Evolutionary conservation across 2,797 vertebrate genomes (phyloP).

Genomic region (Acestrorhynchus altus): DNA sequence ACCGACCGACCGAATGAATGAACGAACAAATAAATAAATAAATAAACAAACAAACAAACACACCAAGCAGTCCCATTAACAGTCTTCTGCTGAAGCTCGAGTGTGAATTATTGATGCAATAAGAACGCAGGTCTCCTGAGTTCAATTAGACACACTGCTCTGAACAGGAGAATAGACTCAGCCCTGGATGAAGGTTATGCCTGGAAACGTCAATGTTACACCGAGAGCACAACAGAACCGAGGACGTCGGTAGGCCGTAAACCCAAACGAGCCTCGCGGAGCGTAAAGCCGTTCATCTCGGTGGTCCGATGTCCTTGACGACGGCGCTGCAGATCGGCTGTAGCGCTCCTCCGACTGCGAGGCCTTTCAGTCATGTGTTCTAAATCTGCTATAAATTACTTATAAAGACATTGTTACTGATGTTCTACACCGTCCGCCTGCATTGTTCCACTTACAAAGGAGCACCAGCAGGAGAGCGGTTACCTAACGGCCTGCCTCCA

Average conservation of each 20-base stretch:
- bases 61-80: not conserved
- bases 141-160: slow-evolving; percentile 42
- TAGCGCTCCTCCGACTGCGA: not conserved
- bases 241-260: not conserved
- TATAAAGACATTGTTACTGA: not conserved
- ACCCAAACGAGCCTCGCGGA: not conserved
- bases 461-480: not conserved
- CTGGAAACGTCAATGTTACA: not conserved
- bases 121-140: slow-evolving; percentile 31
- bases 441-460: not conserved
- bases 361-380: not conserved
- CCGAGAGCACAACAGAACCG: not conserved
- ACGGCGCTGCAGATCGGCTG: not conserved
- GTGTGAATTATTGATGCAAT: slow-evolving; percentile 44
- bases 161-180: slow-evolving; percentile 21
- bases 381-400: not conserved
- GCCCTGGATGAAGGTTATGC: slow-evolving; percentile 10
- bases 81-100: not conserved
- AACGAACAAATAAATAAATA: not conserved
- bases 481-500: not conserved
- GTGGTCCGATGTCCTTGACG: not conserved
- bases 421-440: not conserved
- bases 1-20: too few relatives aligned
- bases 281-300: not conserved
- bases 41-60: not conserved